Evolutionary conservation across 2,113 vertebrate genomes (phyloP).

Genomic region (Coturnix japonica): DNA sequence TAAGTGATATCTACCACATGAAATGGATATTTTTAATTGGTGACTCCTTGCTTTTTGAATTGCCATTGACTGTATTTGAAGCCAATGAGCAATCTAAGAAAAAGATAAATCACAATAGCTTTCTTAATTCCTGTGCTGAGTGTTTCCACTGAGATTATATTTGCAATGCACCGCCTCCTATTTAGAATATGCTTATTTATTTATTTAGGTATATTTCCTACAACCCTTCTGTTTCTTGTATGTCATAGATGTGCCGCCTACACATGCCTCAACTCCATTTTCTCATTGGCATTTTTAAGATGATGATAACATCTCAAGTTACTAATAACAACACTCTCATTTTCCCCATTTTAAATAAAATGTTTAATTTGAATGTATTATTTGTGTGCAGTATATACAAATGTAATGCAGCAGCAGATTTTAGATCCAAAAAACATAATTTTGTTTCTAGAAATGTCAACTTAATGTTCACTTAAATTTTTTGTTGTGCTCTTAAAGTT

Average conservation of each 20-base stretch:
- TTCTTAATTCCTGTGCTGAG: not conserved
- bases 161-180: not conserved
- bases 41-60: not conserved
- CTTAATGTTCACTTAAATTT: not conserved
- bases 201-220: not conserved
- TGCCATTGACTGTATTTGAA: not conserved
- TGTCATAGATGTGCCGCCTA: not conserved
- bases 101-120: not conserved
- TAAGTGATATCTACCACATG: not conserved
- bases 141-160: not conserved
- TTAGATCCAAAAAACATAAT: not conserved
- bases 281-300: not conserved
- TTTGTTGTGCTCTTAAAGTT: not conserved
- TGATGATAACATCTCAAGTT: not conserved
- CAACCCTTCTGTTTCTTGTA: not conserved
- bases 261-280: not conserved
- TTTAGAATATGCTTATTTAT: not conserved
- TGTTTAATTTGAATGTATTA: not conserved
- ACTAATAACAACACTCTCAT: not conserved
- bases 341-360: not conserved
- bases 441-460: not conserved
- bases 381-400: not conserved
- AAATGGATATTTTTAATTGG: not conserved
- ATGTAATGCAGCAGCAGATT: not conserved
- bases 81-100: not conserved